Percentiles rank a stretch among this genome's conserved stretches.
Conservation (phyloP, 1,140 invertebrate species). For the Penaeus japonicus region DNA sequence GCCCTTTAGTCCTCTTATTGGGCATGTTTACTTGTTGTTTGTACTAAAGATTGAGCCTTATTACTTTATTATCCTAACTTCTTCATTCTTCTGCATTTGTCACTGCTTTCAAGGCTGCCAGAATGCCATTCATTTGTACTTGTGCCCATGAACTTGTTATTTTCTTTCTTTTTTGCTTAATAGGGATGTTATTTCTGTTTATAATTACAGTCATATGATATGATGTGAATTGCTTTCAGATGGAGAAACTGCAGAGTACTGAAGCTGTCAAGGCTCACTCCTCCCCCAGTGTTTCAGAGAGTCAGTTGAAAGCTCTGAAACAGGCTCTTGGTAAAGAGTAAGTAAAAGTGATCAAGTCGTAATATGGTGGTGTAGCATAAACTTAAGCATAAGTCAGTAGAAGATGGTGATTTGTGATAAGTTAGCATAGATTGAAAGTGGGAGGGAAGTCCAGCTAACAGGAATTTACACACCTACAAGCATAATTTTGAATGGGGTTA, state of each 20-base stretch:
- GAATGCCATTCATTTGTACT: neutral
- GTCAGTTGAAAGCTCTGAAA: conserved; percentile 61
- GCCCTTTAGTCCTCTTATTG: no score
- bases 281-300: neutral
- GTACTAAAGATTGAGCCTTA: neutral
- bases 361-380: no score
- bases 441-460: no score
- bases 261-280: neutral
- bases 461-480: no score
- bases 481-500: no score
- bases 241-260: neutral
- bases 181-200: no score
- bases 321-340: conserved; percentile 61
- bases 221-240: neutral
- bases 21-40: no score
- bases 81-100: neutral
- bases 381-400: no score
- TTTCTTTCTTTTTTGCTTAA: neutral
- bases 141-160: neutral
- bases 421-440: no score
- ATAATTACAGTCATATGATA: no score
- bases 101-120: neutral
- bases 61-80: neutral
- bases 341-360: neutral
- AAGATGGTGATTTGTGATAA: no score